phyloP scores from a whole-genome alignment of 1,140 invertebrate species.

The Drosophila sp. region DNA sequence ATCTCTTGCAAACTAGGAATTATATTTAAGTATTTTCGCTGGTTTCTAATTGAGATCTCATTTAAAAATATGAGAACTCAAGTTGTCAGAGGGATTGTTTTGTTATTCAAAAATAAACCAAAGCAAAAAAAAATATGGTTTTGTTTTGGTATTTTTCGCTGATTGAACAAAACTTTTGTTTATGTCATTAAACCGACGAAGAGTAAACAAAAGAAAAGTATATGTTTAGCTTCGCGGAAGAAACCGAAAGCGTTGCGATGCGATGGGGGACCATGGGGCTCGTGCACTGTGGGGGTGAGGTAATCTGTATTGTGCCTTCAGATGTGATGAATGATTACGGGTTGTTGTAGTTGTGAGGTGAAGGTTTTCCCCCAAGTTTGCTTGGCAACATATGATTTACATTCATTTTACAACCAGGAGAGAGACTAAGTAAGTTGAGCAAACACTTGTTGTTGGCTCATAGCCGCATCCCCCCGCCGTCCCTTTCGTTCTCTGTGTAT shows the following conservation, averaged over 20 bases:
- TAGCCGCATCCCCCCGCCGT: constrained; percentile 9
- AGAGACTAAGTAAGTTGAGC: constrained; percentile 32
- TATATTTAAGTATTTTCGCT: neutral
- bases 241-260: constrained; percentile 53
- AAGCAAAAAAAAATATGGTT: constrained; percentile 14
- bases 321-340: constrained; percentile 35
- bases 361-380: constrained; percentile 2
- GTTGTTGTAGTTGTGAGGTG: constrained; percentile 5
- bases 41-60: neutral
- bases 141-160: neutral
- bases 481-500: constrained; percentile 4
- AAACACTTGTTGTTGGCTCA: constrained; percentile 38
- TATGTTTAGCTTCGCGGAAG: constrained; percentile 33
- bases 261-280: neutral
- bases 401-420: constrained; percentile 10
- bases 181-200: constrained; percentile 54
- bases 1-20: no score
- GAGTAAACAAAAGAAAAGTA: constrained; percentile 33
- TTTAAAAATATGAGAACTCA: neutral
- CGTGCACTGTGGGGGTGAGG: no score
- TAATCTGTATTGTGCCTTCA: constrained; percentile 36
- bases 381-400: constrained; percentile 11
- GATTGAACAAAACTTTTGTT: constrained; percentile 28
- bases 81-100: neutral
- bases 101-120: constrained; percentile 30